Evolutionary conservation across 2,888 invertebrate genomes (phyloP).

Genomic region (Lymantria monacha): DNA sequence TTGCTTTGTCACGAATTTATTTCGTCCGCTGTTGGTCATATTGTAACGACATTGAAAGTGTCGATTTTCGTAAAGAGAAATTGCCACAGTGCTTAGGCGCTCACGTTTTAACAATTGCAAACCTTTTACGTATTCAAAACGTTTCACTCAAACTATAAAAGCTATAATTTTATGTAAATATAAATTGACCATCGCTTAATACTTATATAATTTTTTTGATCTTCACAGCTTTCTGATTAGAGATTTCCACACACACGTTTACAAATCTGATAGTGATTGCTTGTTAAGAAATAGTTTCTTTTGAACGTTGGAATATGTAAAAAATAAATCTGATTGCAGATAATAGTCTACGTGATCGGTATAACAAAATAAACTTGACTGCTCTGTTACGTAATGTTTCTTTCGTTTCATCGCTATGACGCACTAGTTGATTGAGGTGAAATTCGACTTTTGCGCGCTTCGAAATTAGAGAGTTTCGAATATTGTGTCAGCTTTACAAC

Average conservation of each 20-base stretch:
- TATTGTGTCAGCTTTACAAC: slow-evolving; percentile 15
- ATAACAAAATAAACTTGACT: slow-evolving; percentile 22
- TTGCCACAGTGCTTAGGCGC: slow-evolving; percentile 15
- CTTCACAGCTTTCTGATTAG: slow-evolving; percentile 20
- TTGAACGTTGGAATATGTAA: slow-evolving; percentile 15
- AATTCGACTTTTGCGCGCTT: slow-evolving; percentile 46
- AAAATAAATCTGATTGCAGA: slow-evolving; percentile 23
- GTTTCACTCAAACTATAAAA: slow-evolving; percentile 18
- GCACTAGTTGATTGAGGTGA: slow-evolving; percentile 44
- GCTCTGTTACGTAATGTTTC: slow-evolving; percentile 30
- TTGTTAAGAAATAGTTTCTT: slow-evolving; percentile 14
- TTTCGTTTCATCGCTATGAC: slow-evolving; percentile 29
- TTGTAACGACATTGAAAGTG: slow-evolving; percentile 35
- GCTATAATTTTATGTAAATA: slow-evolving; percentile 19
- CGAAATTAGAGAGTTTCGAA: slow-evolving; percentile 29
- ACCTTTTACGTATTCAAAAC: slow-evolving; percentile 23
- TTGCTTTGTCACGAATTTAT: slow-evolving; percentile 36
- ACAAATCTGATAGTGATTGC: slow-evolving; percentile 10
- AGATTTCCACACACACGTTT: slow-evolving; percentile 9
- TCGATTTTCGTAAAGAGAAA: slow-evolving; percentile 30
- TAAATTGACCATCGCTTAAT: slow-evolving; percentile 12
- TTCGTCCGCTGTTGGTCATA: slow-evolving; percentile 25
- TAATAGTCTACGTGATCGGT: slow-evolving; percentile 30
- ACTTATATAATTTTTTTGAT: slow-evolving; percentile 16
- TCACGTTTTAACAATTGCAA: slow-evolving; percentile 22